A percentile compares a stretch with the other conserved stretches of the same genome.
Evolutionary conservation across 2,797 vertebrate species (phyloP).

Genomic region (Myiotriccus ornatus): DNA sequence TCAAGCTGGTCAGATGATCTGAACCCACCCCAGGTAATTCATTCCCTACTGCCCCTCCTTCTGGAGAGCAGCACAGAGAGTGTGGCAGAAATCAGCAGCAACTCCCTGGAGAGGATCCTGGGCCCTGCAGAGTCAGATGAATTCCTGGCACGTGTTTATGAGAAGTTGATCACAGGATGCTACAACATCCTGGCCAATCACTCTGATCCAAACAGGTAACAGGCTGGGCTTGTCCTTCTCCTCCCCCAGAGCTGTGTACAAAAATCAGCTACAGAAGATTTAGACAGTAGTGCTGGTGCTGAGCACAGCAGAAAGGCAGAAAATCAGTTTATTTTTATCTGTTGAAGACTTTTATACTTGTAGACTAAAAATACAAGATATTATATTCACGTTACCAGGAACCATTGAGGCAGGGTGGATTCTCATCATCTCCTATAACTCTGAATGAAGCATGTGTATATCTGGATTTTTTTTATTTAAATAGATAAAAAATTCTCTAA

Average conservation of each 20-base stretch:
- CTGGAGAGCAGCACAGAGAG: constrained; percentile 95
- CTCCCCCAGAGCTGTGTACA: not conserved
- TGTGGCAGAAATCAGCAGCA: constrained; percentile 93
- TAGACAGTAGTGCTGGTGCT: too few species aligned
- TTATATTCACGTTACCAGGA: too few species aligned
- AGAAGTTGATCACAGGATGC: constrained; percentile 92
- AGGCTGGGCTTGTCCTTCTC: too few species aligned
- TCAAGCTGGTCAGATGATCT: constrained; percentile 91
- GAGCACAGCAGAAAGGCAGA: too few species aligned
- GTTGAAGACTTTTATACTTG: too few species aligned
- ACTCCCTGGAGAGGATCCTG: constrained; percentile 92
- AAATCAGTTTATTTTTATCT: too few species aligned
- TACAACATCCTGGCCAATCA: constrained; percentile 96
- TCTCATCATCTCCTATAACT: too few species aligned
- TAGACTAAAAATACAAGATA: too few species aligned
- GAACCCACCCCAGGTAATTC: constrained; percentile 89
- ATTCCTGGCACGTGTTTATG: constrained; percentile 92
- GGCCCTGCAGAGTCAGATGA: constrained; percentile 94
- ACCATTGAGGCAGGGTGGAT: not conserved
- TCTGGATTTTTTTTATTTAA: too few species aligned
- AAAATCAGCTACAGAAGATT: too few species aligned
- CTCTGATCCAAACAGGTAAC: constrained; percentile 90
- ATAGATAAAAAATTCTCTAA: too few species aligned
- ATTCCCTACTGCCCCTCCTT: constrained; percentile 89
- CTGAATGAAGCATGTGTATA: too few species aligned